Conservation (phyloP, 53 echinoderm and acorn worm genomes). For the Arbacia lixula region DNA sequence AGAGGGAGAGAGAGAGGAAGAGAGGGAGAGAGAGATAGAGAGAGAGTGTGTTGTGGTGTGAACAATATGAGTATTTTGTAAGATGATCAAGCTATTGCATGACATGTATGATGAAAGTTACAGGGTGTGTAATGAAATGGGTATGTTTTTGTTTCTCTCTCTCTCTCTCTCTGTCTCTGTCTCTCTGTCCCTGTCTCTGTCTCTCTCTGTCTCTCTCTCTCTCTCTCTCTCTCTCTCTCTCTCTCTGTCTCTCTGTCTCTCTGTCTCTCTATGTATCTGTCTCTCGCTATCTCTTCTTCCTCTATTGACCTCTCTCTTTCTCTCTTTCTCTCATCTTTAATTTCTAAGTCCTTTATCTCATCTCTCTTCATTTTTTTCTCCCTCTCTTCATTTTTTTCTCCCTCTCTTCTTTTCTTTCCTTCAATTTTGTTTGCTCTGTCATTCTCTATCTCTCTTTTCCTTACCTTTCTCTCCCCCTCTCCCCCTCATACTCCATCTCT, state of each 20-base stretch:
- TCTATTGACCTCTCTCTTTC: background rate
- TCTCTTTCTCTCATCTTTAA: background rate
- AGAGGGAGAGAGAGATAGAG: no score
- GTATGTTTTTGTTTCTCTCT: no score
- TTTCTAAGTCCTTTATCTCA: background rate
- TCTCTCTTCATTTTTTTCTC: background rate
- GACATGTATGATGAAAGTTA: no score
- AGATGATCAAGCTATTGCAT: no score
- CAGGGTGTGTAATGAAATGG: no score
- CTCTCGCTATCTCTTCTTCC: background rate
- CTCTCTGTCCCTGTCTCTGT: background rate
- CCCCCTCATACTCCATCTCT: background rate
- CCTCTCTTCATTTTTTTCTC: background rate
- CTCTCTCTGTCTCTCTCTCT: conserved; percentile 2
- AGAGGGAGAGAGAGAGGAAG: no score
- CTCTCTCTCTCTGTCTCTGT: background rate
- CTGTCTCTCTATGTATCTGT: background rate
- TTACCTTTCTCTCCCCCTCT: background rate
- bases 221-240: background rate
- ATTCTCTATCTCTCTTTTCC: background rate
- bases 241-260: background rate
- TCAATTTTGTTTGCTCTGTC: background rate
- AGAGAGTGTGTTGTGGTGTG: no score
- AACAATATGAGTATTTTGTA: no score
- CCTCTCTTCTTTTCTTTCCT: background rate